Percentiles rank a stretch among this genome's conserved stretches.
phyloP scores from a whole-genome alignment of 1,140 invertebrate species.

The Cydia strobilella region DNA sequence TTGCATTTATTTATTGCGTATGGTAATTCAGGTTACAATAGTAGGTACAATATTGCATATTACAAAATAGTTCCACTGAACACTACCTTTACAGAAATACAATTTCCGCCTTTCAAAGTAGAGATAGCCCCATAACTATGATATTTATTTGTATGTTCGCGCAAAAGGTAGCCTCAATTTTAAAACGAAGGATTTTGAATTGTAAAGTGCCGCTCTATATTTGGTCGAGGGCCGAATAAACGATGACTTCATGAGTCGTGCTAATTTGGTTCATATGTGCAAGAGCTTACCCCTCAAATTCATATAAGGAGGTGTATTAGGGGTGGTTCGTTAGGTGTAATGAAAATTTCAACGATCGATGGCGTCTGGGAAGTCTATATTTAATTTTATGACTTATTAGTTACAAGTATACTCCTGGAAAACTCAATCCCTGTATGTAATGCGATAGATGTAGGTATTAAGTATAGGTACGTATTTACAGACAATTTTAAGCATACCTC shows the following conservation, averaged over 20 bases:
- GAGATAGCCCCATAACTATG: neutral
- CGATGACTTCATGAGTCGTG: neutral
- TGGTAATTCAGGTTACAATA: too few species aligned
- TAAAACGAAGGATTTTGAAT: constrained; percentile 19
- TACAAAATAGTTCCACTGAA: too few species aligned
- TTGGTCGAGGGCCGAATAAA: neutral
- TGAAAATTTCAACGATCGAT: constrained; percentile 11
- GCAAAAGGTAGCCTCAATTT: neutral
- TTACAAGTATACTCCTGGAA: neutral
- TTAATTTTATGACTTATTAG: neutral
- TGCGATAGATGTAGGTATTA: neutral
- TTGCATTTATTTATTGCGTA: too few species aligned
- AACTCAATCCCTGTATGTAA: neutral
- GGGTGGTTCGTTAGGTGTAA: neutral
- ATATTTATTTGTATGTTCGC: neutral
- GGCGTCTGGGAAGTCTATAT: neutral
- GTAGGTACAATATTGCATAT: too few species aligned
- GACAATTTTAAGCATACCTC: too few species aligned
- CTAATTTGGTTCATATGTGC: neutral
- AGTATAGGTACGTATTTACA: too few species aligned
- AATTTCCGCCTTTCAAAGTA: neutral
- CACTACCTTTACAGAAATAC: neutral
- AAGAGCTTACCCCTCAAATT: neutral
- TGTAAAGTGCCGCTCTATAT: constrained; percentile 1
- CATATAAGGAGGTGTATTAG: neutral